A percentile compares a stretch with the other conserved stretches of the same genome.
These are phyloP conservation scores for Drosophila elegans DNA, from an alignment of 1,140 invertebrate genomes.

Conservation along the genomic window DNA sequence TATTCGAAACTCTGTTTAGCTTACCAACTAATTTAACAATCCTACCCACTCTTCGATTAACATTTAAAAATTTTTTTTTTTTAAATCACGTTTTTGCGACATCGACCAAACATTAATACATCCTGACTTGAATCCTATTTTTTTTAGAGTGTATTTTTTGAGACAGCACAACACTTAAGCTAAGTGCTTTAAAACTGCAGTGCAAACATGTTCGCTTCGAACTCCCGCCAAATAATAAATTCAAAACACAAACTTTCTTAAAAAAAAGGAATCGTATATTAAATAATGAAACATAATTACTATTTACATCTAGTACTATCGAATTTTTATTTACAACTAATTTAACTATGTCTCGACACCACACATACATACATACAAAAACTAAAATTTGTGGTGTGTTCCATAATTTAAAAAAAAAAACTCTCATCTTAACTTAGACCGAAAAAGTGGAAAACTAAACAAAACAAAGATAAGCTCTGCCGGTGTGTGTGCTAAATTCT, in stretches of 20 bases:
- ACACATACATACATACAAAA: conserved; percentile 37
- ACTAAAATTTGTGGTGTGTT: conserved; percentile 18
- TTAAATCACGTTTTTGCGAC: too few species aligned
- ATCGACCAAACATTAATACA: not conserved
- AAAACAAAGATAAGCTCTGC: conserved; percentile 9
- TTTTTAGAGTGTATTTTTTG: not conserved
- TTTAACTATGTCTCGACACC: conserved; percentile 29
- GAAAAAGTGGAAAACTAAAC: conserved; percentile 5
- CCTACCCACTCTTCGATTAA: too few species aligned
- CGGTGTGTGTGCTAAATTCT: conserved; percentile 9
- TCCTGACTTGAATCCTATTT: not conserved
- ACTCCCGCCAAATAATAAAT: conserved; percentile 2
- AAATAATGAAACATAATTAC: conserved; percentile 37
- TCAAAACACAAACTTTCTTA: conserved; percentile 6
- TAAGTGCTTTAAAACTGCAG: not conserved
- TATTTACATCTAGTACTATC: conserved; percentile 47
- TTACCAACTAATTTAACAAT: too few species aligned
- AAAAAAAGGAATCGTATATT: conserved; percentile 40
- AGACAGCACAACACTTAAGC: not conserved
- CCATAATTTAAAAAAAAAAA: not conserved
- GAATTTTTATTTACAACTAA: conserved; percentile 51
- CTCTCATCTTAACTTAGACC: conserved; percentile 2
- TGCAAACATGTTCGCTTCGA: conserved; percentile 3
- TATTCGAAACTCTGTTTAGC: too few species aligned
- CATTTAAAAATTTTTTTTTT: too few species aligned